Conservation (phyloP, 2,113 vertebrate species). For the Callipepla californica region DNA sequence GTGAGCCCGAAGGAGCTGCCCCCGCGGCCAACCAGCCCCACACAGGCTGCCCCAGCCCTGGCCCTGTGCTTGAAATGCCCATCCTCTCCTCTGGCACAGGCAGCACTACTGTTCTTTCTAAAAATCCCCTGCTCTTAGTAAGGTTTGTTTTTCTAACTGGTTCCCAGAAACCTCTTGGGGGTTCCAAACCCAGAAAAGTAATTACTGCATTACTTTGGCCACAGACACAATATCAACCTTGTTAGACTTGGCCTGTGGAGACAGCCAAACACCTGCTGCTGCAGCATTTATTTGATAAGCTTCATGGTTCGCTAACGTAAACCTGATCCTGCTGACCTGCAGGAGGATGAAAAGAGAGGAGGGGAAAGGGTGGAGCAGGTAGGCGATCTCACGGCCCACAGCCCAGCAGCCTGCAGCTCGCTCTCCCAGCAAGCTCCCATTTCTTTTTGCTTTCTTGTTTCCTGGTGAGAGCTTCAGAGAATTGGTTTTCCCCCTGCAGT, state of each 20-base stretch:
- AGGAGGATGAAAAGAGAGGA: constrained; percentile 71
- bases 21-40: constrained; percentile 48
- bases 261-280: constrained; percentile 77
- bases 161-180: constrained; percentile 75
- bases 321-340: constrained; percentile 76
- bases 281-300: constrained; percentile 77
- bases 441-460: constrained; percentile 65
- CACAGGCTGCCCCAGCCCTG: constrained; percentile 50
- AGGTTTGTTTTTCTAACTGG: constrained; percentile 72
- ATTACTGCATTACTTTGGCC: constrained; percentile 63
- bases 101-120: constrained; percentile 46
- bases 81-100: constrained; percentile 41
- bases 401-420: constrained; percentile 11
- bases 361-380: constrained; percentile 44
- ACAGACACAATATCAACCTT: constrained; percentile 70
- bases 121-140: constrained; percentile 68
- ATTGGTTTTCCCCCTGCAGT: constrained; percentile 66
- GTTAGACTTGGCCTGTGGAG: constrained; percentile 64
- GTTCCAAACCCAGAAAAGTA: constrained; percentile 68
- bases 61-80: background rate
- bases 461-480: constrained; percentile 69
- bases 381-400: constrained; percentile 35
- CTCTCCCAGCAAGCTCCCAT: constrained; percentile 46
- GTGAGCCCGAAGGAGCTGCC: constrained; percentile 64
- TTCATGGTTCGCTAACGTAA: constrained; percentile 71